Evolutionary conservation across 2,888 invertebrate species (phyloP), one percentile per base, ranked within the genome.

Genomic region (Lapara coniferarum): DNA sequence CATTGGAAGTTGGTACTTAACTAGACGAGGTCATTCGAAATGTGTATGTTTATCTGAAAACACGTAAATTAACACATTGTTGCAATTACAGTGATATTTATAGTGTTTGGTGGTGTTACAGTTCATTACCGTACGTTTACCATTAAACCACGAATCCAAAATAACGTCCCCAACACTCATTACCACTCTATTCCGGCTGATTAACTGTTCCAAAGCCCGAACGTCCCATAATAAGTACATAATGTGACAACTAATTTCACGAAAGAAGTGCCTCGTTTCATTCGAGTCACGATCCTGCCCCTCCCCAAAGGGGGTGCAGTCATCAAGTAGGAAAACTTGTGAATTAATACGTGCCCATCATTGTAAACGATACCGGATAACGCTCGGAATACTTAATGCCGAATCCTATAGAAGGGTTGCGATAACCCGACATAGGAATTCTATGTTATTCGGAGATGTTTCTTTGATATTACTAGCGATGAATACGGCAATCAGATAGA

Each of bases 231-330:
- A 89, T 90, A 83, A 85, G 80, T 82, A 85, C 85, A 81, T 90
- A 92, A 90, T 90, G 90, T 89, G 91, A 90, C 91, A 92, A 89
- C 88, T 90, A 90, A 92, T 92, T 91, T 90, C 90, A 89, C 87
- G 86, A 84, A 87, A 85, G 86, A 86, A 86, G 81, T 87, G 84
- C 83, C 82, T 81, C 85, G 88, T 83, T 82, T 77, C 80, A 76
- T 80, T 91, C 83, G 71, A 74, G 88, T 87, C 92, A 92, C 92
- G 92, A 82, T 72, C 73, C 69, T 72, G 71, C 55, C 72, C 77
- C 73, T 74, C 78, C 71, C 77, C 74, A 75, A 70, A 63, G 69
- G 71, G 79, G 83, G 84, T 85, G 87, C 87, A 88, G 82, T 89
- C 88, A 89, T 90, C 89, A 88, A 83, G 86, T 84, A 80, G 84